Evolutionary conservation across 2,113 vertebrate genomes (phyloP).

Genomic region (Bambusicola thoracicus): DNA sequence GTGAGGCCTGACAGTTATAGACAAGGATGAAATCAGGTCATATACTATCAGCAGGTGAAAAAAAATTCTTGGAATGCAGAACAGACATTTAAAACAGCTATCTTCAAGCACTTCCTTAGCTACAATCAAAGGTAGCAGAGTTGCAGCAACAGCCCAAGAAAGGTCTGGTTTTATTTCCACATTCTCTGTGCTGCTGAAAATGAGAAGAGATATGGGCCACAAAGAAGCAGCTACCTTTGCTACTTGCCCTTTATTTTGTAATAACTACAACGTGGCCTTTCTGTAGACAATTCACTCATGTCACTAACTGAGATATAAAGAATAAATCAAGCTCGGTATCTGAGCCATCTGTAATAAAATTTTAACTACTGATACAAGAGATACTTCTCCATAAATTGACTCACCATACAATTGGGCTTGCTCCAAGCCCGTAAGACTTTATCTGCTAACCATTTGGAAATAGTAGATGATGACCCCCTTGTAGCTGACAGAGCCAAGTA

Average conservation of each 20-base stretch:
- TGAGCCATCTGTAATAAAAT: constrained; percentile 39
- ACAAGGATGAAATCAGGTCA: neutral
- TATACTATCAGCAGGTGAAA: neutral
- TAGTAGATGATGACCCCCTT: neutral
- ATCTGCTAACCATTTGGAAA: constrained; percentile 37
- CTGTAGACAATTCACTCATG: constrained; percentile 33
- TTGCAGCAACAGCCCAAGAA: neutral
- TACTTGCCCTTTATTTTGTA: neutral
- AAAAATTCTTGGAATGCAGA: neutral
- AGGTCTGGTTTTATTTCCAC: neutral
- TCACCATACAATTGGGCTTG: neutral
- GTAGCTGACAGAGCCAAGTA: constrained; percentile 7
- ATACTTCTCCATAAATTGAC: constrained; percentile 49
- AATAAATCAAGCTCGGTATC: constrained; percentile 55
- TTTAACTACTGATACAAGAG: constrained; percentile 59
- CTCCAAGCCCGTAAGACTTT: constrained; percentile 42
- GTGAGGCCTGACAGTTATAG: neutral
- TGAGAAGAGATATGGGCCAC: neutral
- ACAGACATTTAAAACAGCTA: neutral
- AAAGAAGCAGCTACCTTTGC: neutral
- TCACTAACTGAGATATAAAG: constrained; percentile 20
- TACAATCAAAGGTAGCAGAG: neutral
- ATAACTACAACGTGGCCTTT: neutral
- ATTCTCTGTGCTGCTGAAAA: neutral
- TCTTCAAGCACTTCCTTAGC: neutral